These are phyloP conservation scores for Zoanthus gigantus DNA, from an alignment of 92 coral and sea anemone genomes.

Conservation along the genomic window DNA sequence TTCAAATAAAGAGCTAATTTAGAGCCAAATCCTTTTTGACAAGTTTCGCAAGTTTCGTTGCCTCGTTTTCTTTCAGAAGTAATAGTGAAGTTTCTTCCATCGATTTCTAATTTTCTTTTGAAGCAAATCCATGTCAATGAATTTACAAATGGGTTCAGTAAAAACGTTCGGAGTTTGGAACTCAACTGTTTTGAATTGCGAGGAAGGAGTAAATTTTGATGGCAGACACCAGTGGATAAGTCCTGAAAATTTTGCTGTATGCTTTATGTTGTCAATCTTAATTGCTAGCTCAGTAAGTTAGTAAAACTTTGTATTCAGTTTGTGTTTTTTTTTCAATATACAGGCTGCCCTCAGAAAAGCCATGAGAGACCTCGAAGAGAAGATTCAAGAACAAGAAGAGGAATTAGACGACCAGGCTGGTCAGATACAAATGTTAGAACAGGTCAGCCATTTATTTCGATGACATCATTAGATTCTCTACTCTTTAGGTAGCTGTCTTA, in stretches of 20 bases:
- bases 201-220: slow-evolving; percentile 8
- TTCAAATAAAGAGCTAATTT: neutral
- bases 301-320: neutral
- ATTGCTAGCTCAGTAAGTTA: neutral
- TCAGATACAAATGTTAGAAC: slow-evolving; percentile 90
- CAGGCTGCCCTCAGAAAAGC: slow-evolving; percentile 84
- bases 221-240: neutral
- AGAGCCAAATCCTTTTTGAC: neutral
- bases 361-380: slow-evolving; percentile 90
- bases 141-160: neutral
- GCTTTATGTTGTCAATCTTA: neutral
- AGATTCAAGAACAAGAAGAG: slow-evolving; percentile 92
- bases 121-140: neutral
- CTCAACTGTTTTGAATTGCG: neutral
- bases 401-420: slow-evolving; percentile 98
- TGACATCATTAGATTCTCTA: neutral
- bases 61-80: neutral
- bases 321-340: neutral
- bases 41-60: neutral
- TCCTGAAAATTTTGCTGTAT: neutral
- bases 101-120: neutral
- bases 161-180: slow-evolving; percentile 9
- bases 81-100: neutral
- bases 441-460: slow-evolving; percentile 49
- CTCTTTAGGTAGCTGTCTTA: neutral